Conservation (phyloP, 2,113 vertebrate species). For the Puntigrus tetrazona region DNA sequence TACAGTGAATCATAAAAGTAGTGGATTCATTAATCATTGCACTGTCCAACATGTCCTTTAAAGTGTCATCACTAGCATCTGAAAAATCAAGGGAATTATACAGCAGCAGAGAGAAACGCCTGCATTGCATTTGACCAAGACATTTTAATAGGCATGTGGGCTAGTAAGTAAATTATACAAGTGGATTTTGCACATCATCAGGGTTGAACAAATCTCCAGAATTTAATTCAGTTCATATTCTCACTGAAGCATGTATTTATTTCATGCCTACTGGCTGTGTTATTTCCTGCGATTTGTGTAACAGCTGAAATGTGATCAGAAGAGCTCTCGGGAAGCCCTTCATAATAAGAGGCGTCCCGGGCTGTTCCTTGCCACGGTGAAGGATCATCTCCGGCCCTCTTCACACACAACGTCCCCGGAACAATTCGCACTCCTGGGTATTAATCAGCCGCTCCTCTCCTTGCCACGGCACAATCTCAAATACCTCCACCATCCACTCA, state of each 20-base stretch:
- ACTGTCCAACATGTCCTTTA: not conserved
- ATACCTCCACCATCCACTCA: conserved; percentile 55
- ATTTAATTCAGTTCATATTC: conserved; percentile 20
- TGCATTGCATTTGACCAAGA: conserved; percentile 3
- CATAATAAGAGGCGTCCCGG: conserved; percentile 60
- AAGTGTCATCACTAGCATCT: not conserved
- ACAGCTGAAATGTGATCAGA: conserved; percentile 36
- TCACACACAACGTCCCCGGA: conserved; percentile 19
- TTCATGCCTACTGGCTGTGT: conserved; percentile 33
- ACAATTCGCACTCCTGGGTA: conserved; percentile 57
- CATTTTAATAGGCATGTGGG: not conserved
- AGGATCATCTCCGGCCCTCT: conserved; percentile 52
- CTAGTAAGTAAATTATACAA: conserved; percentile 23
- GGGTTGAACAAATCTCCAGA: conserved; percentile 26
- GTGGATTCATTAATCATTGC: not conserved
- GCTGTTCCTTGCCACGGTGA: conserved; percentile 56
- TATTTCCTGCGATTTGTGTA: conserved; percentile 31
- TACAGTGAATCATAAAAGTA: not conserved
- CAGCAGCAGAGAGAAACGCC: not conserved
- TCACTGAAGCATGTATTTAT: conserved; percentile 25
- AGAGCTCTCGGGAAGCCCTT: conserved; percentile 55
- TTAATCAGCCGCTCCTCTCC: conserved; percentile 58
- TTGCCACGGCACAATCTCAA: conserved; percentile 16
- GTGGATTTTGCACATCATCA: conserved; percentile 14
- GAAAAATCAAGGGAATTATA: not conserved